Evolutionary conservation across 2,113 vertebrate genomes (phyloP).

Genomic region (Rhizomys pruinosus): DNA sequence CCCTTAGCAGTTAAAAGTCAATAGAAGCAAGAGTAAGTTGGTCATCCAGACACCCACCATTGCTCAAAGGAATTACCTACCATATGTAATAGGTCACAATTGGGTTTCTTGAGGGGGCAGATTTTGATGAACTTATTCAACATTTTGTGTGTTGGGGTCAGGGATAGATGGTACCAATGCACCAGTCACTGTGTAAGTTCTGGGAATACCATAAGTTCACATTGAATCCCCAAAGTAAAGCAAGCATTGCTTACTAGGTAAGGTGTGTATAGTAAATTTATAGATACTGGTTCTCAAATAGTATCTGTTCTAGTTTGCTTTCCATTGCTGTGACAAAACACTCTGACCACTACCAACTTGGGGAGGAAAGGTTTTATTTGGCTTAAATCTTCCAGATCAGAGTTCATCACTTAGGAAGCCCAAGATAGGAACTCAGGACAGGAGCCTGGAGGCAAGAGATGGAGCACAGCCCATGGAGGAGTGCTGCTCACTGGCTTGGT

Average conservation of each 20-base stretch:
- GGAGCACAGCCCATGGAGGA: too few relatives aligned
- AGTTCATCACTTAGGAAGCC: too few relatives aligned
- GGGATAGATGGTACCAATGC: neutral
- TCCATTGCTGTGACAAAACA: too few relatives aligned
- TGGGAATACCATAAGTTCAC: neutral
- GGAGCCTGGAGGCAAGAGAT: too few relatives aligned
- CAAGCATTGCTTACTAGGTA: neutral
- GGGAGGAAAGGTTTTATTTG: too few relatives aligned
- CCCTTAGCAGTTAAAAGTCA: neutral
- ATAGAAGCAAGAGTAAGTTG: neutral
- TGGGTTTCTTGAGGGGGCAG: neutral
- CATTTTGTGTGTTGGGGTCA: neutral
- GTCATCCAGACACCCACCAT: neutral
- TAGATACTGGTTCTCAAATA: slow-evolving; percentile 26
- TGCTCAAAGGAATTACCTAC: neutral
- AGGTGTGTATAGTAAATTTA: neutral
- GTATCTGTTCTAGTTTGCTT: too few relatives aligned
- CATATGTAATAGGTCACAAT: neutral
- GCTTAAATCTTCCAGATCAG: too few relatives aligned
- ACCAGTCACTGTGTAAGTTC: neutral
- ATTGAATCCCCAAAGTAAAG: neutral
- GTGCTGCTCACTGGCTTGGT: too few relatives aligned
- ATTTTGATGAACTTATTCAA: neutral
- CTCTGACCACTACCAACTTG: too few relatives aligned
- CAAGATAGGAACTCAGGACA: too few relatives aligned